Conservation (phyloP, 2,797 vertebrate genomes). For the Typhlichthys subterraneus region DNA sequence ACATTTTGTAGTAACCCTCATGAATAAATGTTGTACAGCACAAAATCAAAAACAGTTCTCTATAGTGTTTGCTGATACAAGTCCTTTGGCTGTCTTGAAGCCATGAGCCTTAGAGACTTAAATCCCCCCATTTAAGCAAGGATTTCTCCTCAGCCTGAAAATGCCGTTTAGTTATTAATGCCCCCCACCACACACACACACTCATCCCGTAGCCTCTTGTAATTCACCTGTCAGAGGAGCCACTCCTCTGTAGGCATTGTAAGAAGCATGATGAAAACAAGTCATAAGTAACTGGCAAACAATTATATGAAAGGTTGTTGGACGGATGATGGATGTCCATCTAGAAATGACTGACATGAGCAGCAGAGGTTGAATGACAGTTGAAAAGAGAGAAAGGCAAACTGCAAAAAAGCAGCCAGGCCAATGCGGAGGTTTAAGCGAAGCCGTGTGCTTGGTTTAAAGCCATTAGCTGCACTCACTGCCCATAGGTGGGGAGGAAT, state of each 20-base stretch:
- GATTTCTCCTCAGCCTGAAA: constrained; percentile 65
- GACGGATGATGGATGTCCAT: constrained; percentile 23
- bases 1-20: constrained; percentile 25
- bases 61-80: constrained; percentile 53
- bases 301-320: constrained; percentile 17
- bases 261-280: constrained; percentile 39
- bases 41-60: constrained; percentile 39
- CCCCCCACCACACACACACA: constrained; percentile 27
- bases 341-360: constrained; percentile 15
- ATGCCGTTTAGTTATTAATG: constrained; percentile 74
- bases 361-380: constrained; percentile 5
- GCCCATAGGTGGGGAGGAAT: constrained; percentile 61
- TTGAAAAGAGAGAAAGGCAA: constrained; percentile 16
- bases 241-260: constrained; percentile 48
- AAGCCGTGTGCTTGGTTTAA: constrained; percentile 48
- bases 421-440: constrained; percentile 28
- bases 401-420: constrained; percentile 10
- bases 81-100: constrained; percentile 57
- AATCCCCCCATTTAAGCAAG: constrained; percentile 72
- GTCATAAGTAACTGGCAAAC: constrained; percentile 24
- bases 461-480: constrained; percentile 38
- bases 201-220: constrained; percentile 58
- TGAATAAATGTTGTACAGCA: constrained; percentile 38
- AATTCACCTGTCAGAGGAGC: constrained; percentile 61
- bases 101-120: constrained; percentile 60